These are phyloP conservation scores for Acanthosepion lycidas DNA, from an alignment of 2,888 invertebrate genomes.

Conservation along the genomic window DNA sequence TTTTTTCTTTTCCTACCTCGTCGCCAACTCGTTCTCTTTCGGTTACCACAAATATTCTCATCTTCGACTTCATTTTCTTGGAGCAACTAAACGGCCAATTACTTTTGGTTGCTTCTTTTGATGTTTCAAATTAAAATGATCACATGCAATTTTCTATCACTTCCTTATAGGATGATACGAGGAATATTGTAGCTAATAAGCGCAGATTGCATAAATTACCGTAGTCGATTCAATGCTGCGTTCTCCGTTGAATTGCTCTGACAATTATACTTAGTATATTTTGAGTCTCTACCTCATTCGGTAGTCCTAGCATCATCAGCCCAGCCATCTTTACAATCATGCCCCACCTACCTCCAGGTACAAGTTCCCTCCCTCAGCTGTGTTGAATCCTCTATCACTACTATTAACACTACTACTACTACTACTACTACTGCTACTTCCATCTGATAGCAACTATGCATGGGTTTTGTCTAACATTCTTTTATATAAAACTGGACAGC, in stretches of 20 bases:
- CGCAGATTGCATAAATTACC: slow-evolving; percentile 1
- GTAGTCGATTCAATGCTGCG: background rate
- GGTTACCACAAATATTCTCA: background rate
- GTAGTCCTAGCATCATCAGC: background rate
- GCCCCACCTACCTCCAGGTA: background rate
- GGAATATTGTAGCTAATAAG: background rate
- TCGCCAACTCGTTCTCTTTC: background rate
- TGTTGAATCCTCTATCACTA: background rate
- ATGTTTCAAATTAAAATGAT: slow-evolving; percentile 33
- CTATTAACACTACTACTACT: background rate
- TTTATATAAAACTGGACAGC: background rate
- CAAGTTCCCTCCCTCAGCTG: background rate
- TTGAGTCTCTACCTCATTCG: background rate
- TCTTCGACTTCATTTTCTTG: background rate
- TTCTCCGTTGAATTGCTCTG: background rate
- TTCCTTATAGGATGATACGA: background rate
- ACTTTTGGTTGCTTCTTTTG: slow-evolving; percentile 22
- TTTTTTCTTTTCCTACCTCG: background rate
- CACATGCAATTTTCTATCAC: background rate
- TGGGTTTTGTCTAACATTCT: background rate
- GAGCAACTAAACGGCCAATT: slow-evolving; percentile 33
- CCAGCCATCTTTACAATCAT: background rate
- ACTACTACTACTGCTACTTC: background rate
- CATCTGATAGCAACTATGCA: background rate
- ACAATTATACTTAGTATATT: background rate